Percentiles rank a stretch among this genome's conserved stretches.
phyloP scores from a whole-genome alignment of 2,888 invertebrate genomes.

The Drosophila histrio region DNA sequence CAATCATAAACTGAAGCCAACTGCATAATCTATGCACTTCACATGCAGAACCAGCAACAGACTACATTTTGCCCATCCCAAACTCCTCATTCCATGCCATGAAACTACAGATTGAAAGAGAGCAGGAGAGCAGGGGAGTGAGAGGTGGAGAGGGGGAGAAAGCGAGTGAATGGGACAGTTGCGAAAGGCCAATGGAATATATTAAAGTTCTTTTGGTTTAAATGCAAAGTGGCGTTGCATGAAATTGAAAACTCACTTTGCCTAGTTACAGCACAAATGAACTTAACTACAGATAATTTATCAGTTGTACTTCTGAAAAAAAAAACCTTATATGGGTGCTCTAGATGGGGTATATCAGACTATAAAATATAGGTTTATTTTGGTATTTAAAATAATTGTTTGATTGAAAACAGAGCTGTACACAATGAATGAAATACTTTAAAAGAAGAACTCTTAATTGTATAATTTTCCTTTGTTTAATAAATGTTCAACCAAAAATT shows the following conservation, averaged over 20 bases:
- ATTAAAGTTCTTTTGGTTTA: conserved; percentile 50
- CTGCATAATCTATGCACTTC: conserved; percentile 78
- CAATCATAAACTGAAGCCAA: conserved; percentile 80
- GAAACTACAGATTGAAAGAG: neutral
- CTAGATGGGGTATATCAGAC: neutral
- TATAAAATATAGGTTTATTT: no score
- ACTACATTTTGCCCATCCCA: conserved; percentile 8
- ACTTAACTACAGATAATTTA: conserved; percentile 6
- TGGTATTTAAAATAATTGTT: no score
- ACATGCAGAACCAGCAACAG: conserved; percentile 52
- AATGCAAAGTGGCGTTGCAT: conserved; percentile 61
- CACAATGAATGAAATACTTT: no score
- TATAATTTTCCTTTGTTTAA: no score
- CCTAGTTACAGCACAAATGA: conserved; percentile 30
- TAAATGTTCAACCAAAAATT: no score
- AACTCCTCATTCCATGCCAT: neutral
- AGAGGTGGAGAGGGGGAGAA: neutral
- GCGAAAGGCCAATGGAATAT: conserved; percentile 52
- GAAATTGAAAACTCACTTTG: conserved; percentile 51
- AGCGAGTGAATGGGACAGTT: conserved; percentile 6
- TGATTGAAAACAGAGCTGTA: no score
- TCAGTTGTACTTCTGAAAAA: neutral
- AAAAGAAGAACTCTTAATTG: no score
- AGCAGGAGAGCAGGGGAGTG: neutral
- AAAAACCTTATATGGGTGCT: neutral